phyloP scores from a whole-genome alignment of 2,888 invertebrate species.

The Schizotus pectinicornis region DNA sequence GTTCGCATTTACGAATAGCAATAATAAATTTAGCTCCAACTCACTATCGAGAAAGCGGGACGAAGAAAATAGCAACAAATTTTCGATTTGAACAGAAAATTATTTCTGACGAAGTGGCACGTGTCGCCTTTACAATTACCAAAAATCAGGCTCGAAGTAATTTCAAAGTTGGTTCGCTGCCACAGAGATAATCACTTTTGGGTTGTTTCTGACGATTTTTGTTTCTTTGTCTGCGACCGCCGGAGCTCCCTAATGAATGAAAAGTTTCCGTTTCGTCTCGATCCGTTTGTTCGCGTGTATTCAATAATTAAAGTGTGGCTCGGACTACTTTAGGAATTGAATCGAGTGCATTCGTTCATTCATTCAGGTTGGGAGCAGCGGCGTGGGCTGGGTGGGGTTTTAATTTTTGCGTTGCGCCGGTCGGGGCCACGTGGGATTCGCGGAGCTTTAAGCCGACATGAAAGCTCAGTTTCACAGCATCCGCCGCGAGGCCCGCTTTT shows the following conservation, averaged over 20 bases:
- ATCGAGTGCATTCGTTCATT: conserved; percentile 12
- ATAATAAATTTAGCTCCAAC: conserved; percentile 10
- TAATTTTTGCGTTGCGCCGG: conserved; percentile 36
- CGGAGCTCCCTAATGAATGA: too few species aligned
- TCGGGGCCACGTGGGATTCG: conserved; percentile 35
- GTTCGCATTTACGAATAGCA: not conserved
- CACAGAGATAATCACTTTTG: too few species aligned
- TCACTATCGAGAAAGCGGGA: too few species aligned
- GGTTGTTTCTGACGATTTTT: too few species aligned
- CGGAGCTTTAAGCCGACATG: conserved; percentile 33
- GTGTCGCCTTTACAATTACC: too few species aligned
- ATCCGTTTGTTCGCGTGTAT: conserved; percentile 4
- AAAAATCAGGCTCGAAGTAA: too few species aligned
- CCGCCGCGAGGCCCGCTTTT: conserved; percentile 31
- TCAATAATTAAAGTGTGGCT: conserved; percentile 17
- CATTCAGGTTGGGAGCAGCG: conserved; percentile 14
- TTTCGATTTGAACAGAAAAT: too few species aligned
- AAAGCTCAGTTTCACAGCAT: conserved; percentile 42
- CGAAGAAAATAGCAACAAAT: too few species aligned
- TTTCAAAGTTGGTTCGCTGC: too few species aligned
- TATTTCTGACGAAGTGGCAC: too few species aligned
- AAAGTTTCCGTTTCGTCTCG: too few species aligned
- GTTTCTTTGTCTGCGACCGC: too few species aligned
- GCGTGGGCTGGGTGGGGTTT: conserved; percentile 20
- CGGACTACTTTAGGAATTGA: conserved; percentile 10